Evolutionary conservation across 2,797 vertebrate genomes (phyloP), one percentile per base, ranked within the genome.

Genomic region (Phrynocephalus forsythii): DNA sequence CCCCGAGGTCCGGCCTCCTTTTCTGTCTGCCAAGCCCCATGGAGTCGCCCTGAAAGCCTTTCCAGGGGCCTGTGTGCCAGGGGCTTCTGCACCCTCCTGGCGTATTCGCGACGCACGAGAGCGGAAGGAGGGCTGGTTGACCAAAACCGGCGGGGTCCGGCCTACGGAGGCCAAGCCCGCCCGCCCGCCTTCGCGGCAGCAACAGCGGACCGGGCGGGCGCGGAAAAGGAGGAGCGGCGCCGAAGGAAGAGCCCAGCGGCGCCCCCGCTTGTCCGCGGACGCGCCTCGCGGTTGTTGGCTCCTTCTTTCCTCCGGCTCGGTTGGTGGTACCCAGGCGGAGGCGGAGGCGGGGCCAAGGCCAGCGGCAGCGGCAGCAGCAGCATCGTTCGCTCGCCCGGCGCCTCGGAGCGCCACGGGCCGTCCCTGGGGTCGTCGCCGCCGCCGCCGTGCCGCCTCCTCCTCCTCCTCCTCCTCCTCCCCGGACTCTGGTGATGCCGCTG

Each of bases 271-370:
- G 13, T 20, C 69, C 26, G 33, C 33, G 33, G 69, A 2, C 69
- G 69, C 28, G 69, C 69, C 26, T 8, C 1, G 69, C 5, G 86
- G 95, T 89, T n/a, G n/a, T n/a, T n/a, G n/a, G n/a, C n/a, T 33
- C 33, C 33, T 33, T 33, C 33, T 2, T 33, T 33, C 33, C 33
- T 33, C 33, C 88, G 87, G 90, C 85, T 91, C 2, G 33, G 33
- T 33, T 33, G 33, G 33, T 93, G 94, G 95, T 94, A 94, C 94
- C 94, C 95, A 87, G 95, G 91, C 91, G 88, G 90, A 78, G 92
- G 92, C 86, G 79, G 88, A 63, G 33, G 33, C 33, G 33, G 33
- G 33, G 92, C 16, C 86, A 77, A 80, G 68, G 90, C 18, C 33
- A 2, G 33, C 33, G 33, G 16, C 88, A 90, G 90, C 77, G 84